These are phyloP conservation scores for Crossaster papposus DNA, from an alignment of 53 echinoderm and acorn worm species.

Conservation along the genomic window DNA sequence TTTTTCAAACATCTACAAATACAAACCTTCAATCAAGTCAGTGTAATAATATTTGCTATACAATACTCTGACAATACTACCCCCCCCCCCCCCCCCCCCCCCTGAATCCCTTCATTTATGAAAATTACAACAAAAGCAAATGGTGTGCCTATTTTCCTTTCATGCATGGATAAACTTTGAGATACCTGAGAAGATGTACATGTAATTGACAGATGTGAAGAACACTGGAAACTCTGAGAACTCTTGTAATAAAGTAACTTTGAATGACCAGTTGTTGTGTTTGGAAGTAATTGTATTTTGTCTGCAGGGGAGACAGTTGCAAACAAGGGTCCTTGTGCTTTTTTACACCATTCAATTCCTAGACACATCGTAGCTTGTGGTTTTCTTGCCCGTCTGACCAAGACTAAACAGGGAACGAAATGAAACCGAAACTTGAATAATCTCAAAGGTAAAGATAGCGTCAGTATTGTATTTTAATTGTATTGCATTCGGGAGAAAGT, in stretches of 20 bases:
- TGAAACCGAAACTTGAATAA: neutral
- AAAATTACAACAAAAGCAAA: too few species aligned
- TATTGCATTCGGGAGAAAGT: too few species aligned
- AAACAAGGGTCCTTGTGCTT: neutral
- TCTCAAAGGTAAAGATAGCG: neutral
- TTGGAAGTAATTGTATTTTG: conserved; percentile 18
- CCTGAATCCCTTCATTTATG: too few species aligned
- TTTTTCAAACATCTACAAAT: too few species aligned
- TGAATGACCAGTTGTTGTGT: neutral
- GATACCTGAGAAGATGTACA: neutral
- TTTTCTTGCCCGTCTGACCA: neutral
- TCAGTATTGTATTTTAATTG: neutral
- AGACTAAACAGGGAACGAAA: neutral
- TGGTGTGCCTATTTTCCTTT: too few species aligned
- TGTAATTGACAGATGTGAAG: neutral
- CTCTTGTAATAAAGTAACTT: neutral
- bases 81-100: too few species aligned
- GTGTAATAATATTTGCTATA: too few species aligned
- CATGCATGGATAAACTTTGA: too few species aligned
- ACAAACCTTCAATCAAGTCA: too few species aligned
- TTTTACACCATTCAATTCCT: neutral
- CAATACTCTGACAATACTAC: too few species aligned
- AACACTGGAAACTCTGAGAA: neutral
- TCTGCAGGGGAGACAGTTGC: neutral
- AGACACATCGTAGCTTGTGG: neutral